Percentiles rank a stretch among this genome's conserved stretches.
These are phyloP conservation scores for Eugnorisma glareosa DNA, from an alignment of 2,888 invertebrate genomes.

Conservation along the genomic window DNA sequence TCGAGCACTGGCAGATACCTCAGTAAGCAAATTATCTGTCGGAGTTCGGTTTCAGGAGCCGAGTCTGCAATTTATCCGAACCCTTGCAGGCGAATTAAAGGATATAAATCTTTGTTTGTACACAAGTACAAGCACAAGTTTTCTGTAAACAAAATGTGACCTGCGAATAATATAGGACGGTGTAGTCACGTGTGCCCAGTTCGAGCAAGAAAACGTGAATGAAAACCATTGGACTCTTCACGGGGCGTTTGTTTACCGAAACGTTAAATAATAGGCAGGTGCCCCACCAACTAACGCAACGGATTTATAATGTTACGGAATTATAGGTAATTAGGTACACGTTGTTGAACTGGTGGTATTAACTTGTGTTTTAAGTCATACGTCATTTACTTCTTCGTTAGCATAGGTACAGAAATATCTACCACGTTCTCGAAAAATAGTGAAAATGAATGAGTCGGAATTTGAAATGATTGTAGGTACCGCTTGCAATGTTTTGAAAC, in stretches of 20 bases:
- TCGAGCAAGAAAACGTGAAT: constrained; percentile 50
- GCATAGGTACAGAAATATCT: neutral
- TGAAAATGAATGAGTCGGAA: no score
- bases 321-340: neutral
- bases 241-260: constrained; percentile 43
- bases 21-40: neutral
- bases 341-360: neutral
- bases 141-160: constrained; percentile 22
- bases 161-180: constrained; percentile 13
- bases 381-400: neutral
- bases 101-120: neutral
- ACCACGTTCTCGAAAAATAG: neutral
- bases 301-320: constrained; percentile 24
- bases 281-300: constrained; percentile 25
- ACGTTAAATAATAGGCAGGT: constrained; percentile 21
- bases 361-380: neutral
- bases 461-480: neutral
- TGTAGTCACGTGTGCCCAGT: constrained; percentile 38
- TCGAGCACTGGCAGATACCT: neutral
- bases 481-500: neutral
- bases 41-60: neutral
- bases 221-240: constrained; percentile 14
- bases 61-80: neutral
- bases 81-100: neutral
- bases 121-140: no score